phyloP scores from a whole-genome alignment of 2,888 invertebrate genomes.

The Cheilosia vulpina region DNA sequence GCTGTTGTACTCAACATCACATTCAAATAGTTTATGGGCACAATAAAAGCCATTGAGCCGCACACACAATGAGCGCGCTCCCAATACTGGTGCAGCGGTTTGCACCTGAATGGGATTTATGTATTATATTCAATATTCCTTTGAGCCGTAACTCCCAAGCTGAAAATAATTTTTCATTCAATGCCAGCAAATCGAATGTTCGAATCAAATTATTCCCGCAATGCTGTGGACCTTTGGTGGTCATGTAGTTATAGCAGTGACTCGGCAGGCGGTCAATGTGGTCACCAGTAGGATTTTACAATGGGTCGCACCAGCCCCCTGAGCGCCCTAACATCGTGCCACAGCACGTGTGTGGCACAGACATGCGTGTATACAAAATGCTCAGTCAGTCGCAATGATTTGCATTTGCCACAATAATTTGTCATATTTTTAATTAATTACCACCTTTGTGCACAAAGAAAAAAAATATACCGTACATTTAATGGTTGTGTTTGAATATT shows the following conservation, averaged over 20 bases:
- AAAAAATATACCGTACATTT: too few relatives aligned
- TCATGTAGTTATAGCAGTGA: conserved; percentile 8
- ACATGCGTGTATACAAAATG: conserved; percentile 37
- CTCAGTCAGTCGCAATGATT: conserved; percentile 51
- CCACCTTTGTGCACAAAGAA: background rate
- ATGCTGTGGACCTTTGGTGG: conserved; percentile 9
- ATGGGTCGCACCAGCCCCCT: background rate
- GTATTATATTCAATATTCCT: conserved; percentile 28
- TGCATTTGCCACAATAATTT: conserved; percentile 53
- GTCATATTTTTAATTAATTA: conserved; percentile 54
- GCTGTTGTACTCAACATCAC: background rate
- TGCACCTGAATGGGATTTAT: conserved; percentile 57
- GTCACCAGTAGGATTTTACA: conserved; percentile 3
- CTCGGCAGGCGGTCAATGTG: conserved; percentile 6
- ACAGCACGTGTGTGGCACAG: conserved; percentile 7
- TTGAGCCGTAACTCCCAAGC: conserved; percentile 14
- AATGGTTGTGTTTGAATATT: too few relatives aligned
- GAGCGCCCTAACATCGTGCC: background rate
- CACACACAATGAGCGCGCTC: conserved; percentile 40
- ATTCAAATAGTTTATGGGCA: conserved; percentile 21
- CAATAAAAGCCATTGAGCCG: conserved; percentile 27
- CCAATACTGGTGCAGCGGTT: conserved; percentile 29
- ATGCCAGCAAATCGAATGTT: conserved; percentile 57
- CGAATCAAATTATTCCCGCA: conserved; percentile 60
- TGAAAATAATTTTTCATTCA: conserved; percentile 47